Evolutionary conservation across 2,888 invertebrate species (phyloP).

Genomic region (Nymphalis c-album): DNA sequence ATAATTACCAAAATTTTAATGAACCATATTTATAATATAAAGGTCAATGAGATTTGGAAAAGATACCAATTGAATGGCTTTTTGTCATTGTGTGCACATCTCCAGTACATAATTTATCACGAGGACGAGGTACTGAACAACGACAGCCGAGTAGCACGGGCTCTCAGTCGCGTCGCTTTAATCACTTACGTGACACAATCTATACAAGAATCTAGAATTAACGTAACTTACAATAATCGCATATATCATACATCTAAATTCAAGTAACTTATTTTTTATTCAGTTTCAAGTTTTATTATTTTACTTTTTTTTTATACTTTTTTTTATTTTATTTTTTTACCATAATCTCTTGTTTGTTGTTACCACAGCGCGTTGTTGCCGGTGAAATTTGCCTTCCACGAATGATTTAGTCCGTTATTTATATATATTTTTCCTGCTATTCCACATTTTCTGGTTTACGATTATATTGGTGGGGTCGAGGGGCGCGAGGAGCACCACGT

Average conservation of each 20-base stretch:
- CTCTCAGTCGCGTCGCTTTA: slow-evolving; percentile 49
- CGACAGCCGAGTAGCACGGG: not conserved
- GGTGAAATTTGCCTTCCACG: slow-evolving; percentile 86
- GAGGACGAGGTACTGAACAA: slow-evolving; percentile 55
- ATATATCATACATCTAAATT: slow-evolving; percentile 81
- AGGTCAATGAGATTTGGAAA: slow-evolving; percentile 61
- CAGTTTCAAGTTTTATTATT: slow-evolving; percentile 79
- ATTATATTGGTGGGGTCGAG: slow-evolving; percentile 58
- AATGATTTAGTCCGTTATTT: slow-evolving; percentile 74
- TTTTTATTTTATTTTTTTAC: slow-evolving; percentile 66
- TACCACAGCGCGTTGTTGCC: slow-evolving; percentile 83
- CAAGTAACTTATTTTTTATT: slow-evolving; percentile 80
- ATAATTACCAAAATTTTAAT: slow-evolving; percentile 55
- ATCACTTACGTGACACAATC: slow-evolving; percentile 58
- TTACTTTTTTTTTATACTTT: slow-evolving; percentile 81
- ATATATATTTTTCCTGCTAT: slow-evolving; percentile 48
- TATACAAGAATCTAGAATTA: slow-evolving; percentile 76
- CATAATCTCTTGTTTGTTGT: slow-evolving; percentile 82
- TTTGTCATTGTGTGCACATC: slow-evolving; percentile 60
- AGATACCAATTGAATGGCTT: slow-evolving; percentile 55
- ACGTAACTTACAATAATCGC: slow-evolving; percentile 79
- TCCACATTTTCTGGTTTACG: slow-evolving; percentile 68
- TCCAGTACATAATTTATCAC: slow-evolving; percentile 75
- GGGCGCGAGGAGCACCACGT: slow-evolving; percentile 56
- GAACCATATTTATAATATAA: slow-evolving; percentile 57